Evolutionary conservation across 2,113 vertebrate genomes (phyloP), one percentile per base, ranked within the genome.

Genomic region (Tetraodon nigroviridis): DNA sequence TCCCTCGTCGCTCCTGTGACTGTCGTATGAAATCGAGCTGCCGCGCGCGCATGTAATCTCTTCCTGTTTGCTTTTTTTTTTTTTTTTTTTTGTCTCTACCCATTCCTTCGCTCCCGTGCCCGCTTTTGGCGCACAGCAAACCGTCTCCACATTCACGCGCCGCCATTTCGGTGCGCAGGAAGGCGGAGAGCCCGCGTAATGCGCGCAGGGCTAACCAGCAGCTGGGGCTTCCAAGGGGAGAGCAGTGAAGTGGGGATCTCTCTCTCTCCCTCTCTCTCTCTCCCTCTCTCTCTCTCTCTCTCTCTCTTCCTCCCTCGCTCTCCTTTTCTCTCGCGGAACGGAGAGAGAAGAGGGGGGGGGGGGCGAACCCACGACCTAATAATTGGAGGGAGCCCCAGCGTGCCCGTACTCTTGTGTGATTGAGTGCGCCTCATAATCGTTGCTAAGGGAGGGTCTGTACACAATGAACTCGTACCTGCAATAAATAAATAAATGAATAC

Each of bases 171-270:
- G 60, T 51, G 58, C 18, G 64, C 78, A 71, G 67, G 61, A 71
- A 64, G 75, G 44, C 15, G 6, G 44, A 46, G 15, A n/a, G 44
- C 15, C 44, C 15, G 14, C 5, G 44, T 64, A 69, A 78, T 64
- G n/a, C 75, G 79, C 67, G 61, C 72, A 27, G 82, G 82, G 73
- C 59, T 72, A 62, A 67, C 79, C 77, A 80, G 86, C 78, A 83
- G 86, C 86, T 83, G 81, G 72, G 81, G 75, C 76, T 85, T 84
- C 80, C 79, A 83, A 83, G 78, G 81, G 81, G 79, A 81, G 81
- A 84, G 76, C 46, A 63, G 81, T 63, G 78, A 58, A 80, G 79
- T 77, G 68, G 71, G 67, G 79, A 79, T 78, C 76, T 73, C 80
- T 81, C 77, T 73, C 72, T 67, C 73, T 51, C 69, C 27, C 61